Evolutionary conservation across 1,140 invertebrate species (phyloP).

Genomic region (Ceratosolen solmsi): DNA sequence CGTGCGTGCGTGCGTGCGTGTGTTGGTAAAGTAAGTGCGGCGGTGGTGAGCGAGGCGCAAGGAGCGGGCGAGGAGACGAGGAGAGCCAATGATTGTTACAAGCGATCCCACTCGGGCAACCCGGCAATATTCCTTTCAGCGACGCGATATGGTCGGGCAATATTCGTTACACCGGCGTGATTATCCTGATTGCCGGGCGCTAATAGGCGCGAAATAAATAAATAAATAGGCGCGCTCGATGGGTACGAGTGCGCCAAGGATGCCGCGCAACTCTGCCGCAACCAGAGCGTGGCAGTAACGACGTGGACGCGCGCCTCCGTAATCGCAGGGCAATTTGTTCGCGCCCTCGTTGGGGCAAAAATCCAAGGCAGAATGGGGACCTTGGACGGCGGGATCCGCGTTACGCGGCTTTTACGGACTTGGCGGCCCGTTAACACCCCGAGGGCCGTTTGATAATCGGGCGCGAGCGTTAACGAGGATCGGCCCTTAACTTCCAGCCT

Average conservation of each 20-base stretch:
- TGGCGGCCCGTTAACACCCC: constrained; percentile 58
- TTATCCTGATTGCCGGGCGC: background rate
- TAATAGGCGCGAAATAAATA: constrained; percentile 3
- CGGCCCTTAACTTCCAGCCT: background rate
- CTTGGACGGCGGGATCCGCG: background rate
- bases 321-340: constrained; percentile 42
- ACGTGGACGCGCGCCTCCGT: constrained; percentile 8
- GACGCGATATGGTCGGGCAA: no score
- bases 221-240: background rate
- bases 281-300: constrained; percentile 5
- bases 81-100: background rate
- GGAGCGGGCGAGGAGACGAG: no score
- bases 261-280: background rate
- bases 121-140: background rate
- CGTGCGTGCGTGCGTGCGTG: no score
- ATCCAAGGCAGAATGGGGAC: background rate
- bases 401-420: background rate
- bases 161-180: background rate
- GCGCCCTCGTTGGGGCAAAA: background rate
- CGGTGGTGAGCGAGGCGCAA: no score
- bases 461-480: constrained; percentile 46
- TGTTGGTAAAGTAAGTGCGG: no score
- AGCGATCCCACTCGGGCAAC: background rate
- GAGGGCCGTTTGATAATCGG: constrained; percentile 57
- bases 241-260: background rate